Evolutionary conservation across 2,797 vertebrate species (phyloP).

Genomic region (Acanthornis magna): DNA sequence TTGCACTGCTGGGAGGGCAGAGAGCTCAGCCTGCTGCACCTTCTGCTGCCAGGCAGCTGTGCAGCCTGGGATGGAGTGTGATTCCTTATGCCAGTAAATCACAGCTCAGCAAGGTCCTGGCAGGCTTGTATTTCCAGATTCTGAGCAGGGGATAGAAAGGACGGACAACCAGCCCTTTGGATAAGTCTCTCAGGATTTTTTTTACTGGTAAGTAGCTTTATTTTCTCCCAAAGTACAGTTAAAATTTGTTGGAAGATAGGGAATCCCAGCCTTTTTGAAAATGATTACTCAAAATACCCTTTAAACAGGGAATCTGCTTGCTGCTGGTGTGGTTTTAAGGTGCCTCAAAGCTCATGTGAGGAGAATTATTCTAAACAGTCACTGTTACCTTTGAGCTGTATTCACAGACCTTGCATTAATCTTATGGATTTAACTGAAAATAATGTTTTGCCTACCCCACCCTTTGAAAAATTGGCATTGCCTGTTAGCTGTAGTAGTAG

Average conservation of each 20-base stretch:
- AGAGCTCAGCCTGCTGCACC: not conserved
- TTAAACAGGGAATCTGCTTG: not conserved
- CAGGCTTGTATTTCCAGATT: not conserved
- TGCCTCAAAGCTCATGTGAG: not conserved
- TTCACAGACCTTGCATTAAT: not conserved
- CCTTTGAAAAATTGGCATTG: not conserved
- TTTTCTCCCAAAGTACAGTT: not conserved
- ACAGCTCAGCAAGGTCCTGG: not conserved
- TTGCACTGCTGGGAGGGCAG: not conserved
- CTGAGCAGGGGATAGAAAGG: not conserved
- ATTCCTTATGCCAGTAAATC: not conserved
- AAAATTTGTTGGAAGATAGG: not conserved
- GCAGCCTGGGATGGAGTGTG: rapidly evolving
- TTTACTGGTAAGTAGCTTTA: not conserved
- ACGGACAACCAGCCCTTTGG: not conserved
- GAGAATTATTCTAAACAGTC: not conserved
- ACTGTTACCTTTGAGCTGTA: not conserved
- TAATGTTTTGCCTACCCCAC: not conserved
- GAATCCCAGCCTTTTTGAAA: not conserved
- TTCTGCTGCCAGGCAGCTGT: not conserved
- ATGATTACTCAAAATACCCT: not conserved
- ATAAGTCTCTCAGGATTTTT: not conserved
- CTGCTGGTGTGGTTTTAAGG: not conserved
- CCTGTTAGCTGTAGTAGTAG: not conserved
- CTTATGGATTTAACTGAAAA: not conserved